Evolutionary conservation across 2,797 vertebrate species (phyloP), one percentile per base, ranked within the genome.

Genomic region (Enteromius treurensis): DNA sequence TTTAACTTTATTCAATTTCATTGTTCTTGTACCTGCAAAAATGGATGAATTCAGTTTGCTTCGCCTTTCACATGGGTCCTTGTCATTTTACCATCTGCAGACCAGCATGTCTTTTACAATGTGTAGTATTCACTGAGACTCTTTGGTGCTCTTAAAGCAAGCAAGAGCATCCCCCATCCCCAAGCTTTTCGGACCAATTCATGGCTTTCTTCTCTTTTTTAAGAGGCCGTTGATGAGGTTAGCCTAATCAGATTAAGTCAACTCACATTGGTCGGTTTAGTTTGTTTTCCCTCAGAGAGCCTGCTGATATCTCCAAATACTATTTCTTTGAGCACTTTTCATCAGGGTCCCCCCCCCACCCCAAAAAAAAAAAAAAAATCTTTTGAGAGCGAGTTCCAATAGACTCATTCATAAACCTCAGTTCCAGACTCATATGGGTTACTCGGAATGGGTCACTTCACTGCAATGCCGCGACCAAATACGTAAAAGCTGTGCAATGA

Each of bases 241-340:
- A 96, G 94, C 94, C 95, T 97, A 97, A 97, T 97, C 96, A 96
- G 96, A 97, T 97, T 97, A 97, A 96, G 96, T 96, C 95, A 96
- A 94, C 95, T 96, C 95, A 95, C 95, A 95, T 94, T 94, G 95
- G 94, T 95, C 93, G 91, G 87, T 86, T 94, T 93, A 95, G 96
- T 97, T 97, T 95, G 96, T 96, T 96, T 96, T 96, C 94, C 93
- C 92, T 93, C 94, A 93, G 96, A 96, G 95, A 94, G 94, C 90
- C 90, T 94, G 92, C 94, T 92, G 93, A 95, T 95, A 95, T 95
- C 94, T 95, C 93, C 95, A 92, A 91, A 96, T 96, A 95, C 95
- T 94, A 95, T 95, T 88, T 84, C 87, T 92, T 90, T 91, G 91
- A 94, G 92, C 91, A 94, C 96, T 96, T 96, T 94, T 96, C 94